Evolutionary conservation across 2,888 invertebrate species (phyloP).

Genomic region (Drosophila macrothrix): DNA sequence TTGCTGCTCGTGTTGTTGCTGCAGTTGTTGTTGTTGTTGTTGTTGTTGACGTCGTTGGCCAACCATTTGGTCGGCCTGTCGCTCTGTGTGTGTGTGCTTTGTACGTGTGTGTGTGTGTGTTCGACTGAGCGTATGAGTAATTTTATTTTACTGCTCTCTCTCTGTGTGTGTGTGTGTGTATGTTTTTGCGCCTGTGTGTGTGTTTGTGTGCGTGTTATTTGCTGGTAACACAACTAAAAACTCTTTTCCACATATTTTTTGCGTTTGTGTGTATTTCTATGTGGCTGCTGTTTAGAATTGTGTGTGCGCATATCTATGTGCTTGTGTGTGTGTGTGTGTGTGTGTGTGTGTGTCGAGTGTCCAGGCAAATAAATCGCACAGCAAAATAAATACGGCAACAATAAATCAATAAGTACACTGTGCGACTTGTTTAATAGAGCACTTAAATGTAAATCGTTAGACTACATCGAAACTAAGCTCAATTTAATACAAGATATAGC

Average conservation of each 20-base stretch:
- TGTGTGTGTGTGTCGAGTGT: constrained; percentile 40
- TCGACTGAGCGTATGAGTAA: constrained; percentile 75
- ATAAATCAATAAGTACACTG: constrained; percentile 76
- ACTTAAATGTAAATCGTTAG: constrained; percentile 19
- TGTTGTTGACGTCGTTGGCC: constrained; percentile 77
- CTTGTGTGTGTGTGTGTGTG: constrained; percentile 27
- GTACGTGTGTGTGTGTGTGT: constrained; percentile 40
- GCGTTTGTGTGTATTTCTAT: constrained; percentile 29
- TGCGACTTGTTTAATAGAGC: constrained; percentile 34
- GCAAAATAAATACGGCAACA: constrained; percentile 68
- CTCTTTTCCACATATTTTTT: constrained; percentile 62
- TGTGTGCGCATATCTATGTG: constrained; percentile 11
- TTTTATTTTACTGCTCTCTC: constrained; percentile 65
- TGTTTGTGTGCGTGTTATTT: constrained; percentile 55
- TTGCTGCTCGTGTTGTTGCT: constrained; percentile 47
- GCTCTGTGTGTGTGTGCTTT: constrained; percentile 22
- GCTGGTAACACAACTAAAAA: constrained; percentile 73
- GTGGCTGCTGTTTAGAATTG: constrained; percentile 62
- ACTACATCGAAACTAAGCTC: neutral
- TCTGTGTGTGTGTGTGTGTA: constrained; percentile 23
- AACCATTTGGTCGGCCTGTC: constrained; percentile 79
- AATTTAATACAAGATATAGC: constrained; percentile 3
- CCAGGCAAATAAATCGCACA: constrained; percentile 66
- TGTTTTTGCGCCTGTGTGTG: constrained; percentile 2
- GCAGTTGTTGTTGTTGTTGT: constrained; percentile 56